Evolutionary conservation across 2,797 vertebrate species (phyloP), one percentile per base, ranked within the genome.

Genomic region (Tolypeutes matacus): DNA sequence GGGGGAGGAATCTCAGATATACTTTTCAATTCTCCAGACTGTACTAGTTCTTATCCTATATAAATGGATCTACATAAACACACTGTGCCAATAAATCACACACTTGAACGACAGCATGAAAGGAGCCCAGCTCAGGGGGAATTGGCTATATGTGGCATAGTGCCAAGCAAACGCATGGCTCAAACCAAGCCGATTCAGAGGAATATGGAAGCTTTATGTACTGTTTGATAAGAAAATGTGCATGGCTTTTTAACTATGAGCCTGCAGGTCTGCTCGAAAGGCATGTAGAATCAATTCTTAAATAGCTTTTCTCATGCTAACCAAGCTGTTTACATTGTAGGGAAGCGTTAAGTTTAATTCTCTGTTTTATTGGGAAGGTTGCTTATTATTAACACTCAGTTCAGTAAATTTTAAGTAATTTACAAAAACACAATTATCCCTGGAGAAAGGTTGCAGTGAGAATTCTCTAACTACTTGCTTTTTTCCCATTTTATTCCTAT

Each of bases 351-450:
- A 87, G 60, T 86, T 95, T 93, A 95, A 95, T 69, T 89, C 27
- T 70, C 56, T 75, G 9, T 94, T 96, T 95, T 96, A 94, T n/a
- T 84, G 80, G n/a, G 39, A 81, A 89, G 49, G 42, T 65, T 85
- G 29, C 20, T 94, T 89, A 95, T 73, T 95, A 93, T 87, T 76
- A 94, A 83, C 27, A 60, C 34, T 31, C 81, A 94, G 73, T 93
- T 91, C 67, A 94, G 80, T 85, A 86, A 6, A 84, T 89, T 81
- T 93, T 81, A 93, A 91, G 49, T 56, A 89, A 96, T 87, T 94
- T 82, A 56, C 81, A 91, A 93, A 85, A 75, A 62, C 91, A 76
- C n/a, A 86, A 31, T 75, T 81, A 91, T 72, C 25, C 25, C 75
- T 73, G 20, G 5, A 84, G 51, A 73, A 87, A 91, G 60, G 42